Conservation (phyloP, 2,888 invertebrate species). For the Gymnosoma rotundatum region DNA sequence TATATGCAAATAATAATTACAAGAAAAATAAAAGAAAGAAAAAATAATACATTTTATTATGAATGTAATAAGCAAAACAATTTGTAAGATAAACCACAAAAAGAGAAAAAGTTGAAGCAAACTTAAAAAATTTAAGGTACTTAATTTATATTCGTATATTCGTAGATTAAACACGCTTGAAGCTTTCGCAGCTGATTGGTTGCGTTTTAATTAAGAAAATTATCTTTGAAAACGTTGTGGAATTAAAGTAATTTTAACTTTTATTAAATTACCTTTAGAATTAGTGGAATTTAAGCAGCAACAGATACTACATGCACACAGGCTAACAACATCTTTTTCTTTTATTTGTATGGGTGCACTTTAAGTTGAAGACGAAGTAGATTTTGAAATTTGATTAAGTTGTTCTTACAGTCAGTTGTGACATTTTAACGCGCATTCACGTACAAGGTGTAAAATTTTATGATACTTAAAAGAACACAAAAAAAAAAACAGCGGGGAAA, state of each 20-base stretch:
- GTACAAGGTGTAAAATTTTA: slow-evolving; percentile 59
- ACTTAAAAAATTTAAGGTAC: background rate
- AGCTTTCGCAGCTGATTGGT: background rate
- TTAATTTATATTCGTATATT: background rate
- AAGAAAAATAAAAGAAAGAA: too few species aligned
- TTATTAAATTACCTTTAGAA: slow-evolving; percentile 22
- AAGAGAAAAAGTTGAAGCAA: background rate
- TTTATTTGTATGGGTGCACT: slow-evolving; percentile 10
- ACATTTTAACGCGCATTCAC: slow-evolving; percentile 63
- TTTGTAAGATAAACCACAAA: slow-evolving; percentile 50
- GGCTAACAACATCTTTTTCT: background rate
- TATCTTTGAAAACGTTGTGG: slow-evolving; percentile 59
- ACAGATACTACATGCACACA: background rate
- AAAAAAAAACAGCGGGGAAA: background rate
- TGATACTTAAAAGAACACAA: slow-evolving; percentile 14
- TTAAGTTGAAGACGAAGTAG: slow-evolving; percentile 34
- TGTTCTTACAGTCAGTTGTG: slow-evolving; percentile 50
- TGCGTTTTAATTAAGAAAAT: slow-evolving; percentile 9
- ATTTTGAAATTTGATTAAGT: slow-evolving; percentile 68
- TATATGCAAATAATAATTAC: slow-evolving; percentile 41
- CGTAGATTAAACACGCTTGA: slow-evolving; percentile 57
- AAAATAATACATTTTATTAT: slow-evolving; percentile 2
- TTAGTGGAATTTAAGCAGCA: slow-evolving; percentile 33
- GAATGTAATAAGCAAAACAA: slow-evolving; percentile 45
- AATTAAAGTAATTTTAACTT: slow-evolving; percentile 36